These are phyloP conservation scores for Temnothorax ravouxi DNA, from an alignment of 2,888 invertebrate genomes.

Conservation along the genomic window DNA sequence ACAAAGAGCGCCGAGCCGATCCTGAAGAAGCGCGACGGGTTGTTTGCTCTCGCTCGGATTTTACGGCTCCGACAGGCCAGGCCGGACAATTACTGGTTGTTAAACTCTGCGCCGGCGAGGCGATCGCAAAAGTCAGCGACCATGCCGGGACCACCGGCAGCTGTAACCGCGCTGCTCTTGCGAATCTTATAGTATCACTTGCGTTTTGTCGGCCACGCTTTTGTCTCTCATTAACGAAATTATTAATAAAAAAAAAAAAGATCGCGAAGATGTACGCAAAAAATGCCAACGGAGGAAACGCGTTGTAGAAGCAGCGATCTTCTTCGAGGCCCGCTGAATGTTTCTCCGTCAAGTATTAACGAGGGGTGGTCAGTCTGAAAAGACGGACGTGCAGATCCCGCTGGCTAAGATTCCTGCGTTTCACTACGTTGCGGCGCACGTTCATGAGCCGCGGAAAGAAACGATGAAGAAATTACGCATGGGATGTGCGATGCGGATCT, in stretches of 20 bases:
- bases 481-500: constrained; percentile 77
- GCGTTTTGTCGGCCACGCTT: constrained; percentile 50
- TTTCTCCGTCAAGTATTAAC: constrained; percentile 47
- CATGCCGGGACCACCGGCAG: constrained; percentile 69
- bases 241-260: constrained; percentile 25
- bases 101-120: constrained; percentile 78
- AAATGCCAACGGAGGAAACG: neutral
- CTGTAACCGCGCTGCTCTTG: constrained; percentile 66
- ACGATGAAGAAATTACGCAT: constrained; percentile 84
- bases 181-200: constrained; percentile 64
- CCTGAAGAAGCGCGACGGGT: constrained; percentile 73
- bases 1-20: constrained; percentile 67
- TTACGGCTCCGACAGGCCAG: constrained; percentile 82
- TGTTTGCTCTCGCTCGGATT: constrained; percentile 83
- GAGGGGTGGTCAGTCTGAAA: constrained; percentile 37
- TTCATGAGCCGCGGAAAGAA: constrained; percentile 62
- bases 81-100: constrained; percentile 84
- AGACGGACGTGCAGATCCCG: constrained; percentile 39
- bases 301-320: neutral
- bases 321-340: constrained; percentile 14
- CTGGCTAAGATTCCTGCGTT: constrained; percentile 42
- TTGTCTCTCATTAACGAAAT: constrained; percentile 4
- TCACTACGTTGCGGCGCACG: constrained; percentile 20
- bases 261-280: neutral
- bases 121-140: constrained; percentile 73